These are phyloP conservation scores for Microtus agrestis DNA, from an alignment of 2,797 vertebrate genomes.

Conservation along the genomic window DNA sequence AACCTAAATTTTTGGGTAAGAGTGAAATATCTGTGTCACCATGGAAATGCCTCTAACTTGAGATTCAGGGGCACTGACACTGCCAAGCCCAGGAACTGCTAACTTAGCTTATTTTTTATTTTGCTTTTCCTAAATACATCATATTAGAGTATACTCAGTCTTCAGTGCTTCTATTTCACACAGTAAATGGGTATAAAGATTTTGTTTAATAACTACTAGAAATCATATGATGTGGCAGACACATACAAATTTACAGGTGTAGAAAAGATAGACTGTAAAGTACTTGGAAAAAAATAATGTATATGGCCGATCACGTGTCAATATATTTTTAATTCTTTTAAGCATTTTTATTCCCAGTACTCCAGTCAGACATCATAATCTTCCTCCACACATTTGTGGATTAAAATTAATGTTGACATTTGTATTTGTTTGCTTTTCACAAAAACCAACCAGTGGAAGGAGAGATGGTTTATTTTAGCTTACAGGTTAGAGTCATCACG, in stretches of 20 bases:
- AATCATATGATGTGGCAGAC: not conserved
- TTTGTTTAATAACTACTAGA: not conserved
- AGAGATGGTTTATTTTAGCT: not conserved
- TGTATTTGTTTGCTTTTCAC: too few relatives aligned
- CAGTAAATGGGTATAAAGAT: not conserved
- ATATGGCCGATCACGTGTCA: not conserved
- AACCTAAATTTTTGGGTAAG: conserved; percentile 28
- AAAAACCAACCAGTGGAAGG: not conserved
- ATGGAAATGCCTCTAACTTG: not conserved
- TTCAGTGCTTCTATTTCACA: not conserved
- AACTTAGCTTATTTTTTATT: conserved; percentile 18
- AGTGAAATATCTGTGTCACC: conserved; percentile 21
- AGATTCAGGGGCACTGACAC: not conserved
- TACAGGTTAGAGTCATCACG: not conserved
- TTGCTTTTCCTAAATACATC: conserved; percentile 25
- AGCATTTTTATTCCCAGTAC: not conserved
- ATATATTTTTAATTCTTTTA: not conserved
- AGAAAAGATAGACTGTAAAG: not conserved
- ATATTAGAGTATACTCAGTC: not conserved
- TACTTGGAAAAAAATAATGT: conserved; percentile 6
- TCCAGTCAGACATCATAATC: not conserved
- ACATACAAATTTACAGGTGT: not conserved
- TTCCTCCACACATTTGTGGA: not conserved
- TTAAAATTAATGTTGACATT: not conserved
- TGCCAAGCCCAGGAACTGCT: conserved; percentile 8